Percentiles rank a stretch among this genome's conserved stretches.
Conservation (phyloP, 2,113 vertebrate species). For the Paramormyrops kingsleyae region DNA sequence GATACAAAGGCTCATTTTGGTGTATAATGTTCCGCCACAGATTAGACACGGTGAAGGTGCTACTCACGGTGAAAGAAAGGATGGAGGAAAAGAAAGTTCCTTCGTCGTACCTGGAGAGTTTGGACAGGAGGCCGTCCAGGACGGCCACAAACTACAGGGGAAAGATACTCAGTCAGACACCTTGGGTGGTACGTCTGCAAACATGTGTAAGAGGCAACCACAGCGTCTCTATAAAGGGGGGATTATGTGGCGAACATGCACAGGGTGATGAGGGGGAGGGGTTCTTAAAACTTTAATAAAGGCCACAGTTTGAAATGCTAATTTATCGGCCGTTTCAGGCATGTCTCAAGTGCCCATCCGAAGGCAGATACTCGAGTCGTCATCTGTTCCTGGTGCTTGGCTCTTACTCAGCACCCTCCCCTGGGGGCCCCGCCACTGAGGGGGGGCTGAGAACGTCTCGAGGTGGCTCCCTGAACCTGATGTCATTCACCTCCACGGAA, state of each 20-base stretch:
- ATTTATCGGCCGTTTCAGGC: neutral
- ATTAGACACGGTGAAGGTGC: conserved; percentile 33
- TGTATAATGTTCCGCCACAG: conserved; percentile 38
- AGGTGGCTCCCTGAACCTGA: neutral
- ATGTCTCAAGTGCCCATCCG: neutral
- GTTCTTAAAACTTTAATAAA: neutral
- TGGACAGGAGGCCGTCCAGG: conserved; percentile 82
- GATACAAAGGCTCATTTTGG: conserved; percentile 39
- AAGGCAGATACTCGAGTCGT: neutral
- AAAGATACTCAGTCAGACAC: neutral
- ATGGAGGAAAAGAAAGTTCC: conserved; percentile 95
- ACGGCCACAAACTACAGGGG: conserved; percentile 74
- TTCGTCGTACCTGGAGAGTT: conserved; percentile 91
- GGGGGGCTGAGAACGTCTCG: too few species aligned
- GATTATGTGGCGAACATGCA: neutral
- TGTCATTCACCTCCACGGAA: neutral
- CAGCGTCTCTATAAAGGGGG: neutral
- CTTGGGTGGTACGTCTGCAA: neutral
- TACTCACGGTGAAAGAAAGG: conserved; percentile 94
- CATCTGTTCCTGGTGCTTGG: neutral
- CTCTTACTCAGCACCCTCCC: neutral
- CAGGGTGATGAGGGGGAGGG: neutral
- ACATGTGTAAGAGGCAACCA: neutral
- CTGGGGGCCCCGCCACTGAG: neutral
- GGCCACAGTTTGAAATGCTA: neutral